These are phyloP conservation scores for Ennomos quercinarius DNA, from an alignment of 2,888 invertebrate species.

Conservation along the genomic window DNA sequence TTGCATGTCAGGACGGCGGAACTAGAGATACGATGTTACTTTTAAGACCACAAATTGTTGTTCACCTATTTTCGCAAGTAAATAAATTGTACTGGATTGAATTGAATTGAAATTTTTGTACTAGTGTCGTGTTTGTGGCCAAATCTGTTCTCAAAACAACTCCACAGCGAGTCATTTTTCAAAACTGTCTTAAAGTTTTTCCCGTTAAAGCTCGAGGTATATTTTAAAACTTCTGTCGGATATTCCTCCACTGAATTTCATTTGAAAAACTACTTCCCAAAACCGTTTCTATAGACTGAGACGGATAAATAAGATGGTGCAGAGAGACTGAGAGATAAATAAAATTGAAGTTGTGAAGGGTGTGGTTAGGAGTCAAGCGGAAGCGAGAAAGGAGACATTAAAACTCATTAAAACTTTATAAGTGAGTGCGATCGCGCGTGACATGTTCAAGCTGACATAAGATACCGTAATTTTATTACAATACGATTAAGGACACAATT, in stretches of 20 bases:
- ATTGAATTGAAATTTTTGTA: too few species aligned
- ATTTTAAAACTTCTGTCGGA: slow-evolving; percentile 18
- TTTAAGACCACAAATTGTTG: too few species aligned
- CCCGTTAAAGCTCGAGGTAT: slow-evolving; percentile 13
- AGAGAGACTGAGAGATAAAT: slow-evolving; percentile 29
- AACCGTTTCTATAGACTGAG: slow-evolving; percentile 33
- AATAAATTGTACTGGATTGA: too few species aligned
- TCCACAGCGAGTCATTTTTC: background rate
- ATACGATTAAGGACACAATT: too few species aligned
- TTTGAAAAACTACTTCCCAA: slow-evolving; percentile 35
- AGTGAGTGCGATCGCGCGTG: too few species aligned
- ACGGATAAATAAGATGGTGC: slow-evolving; percentile 43
- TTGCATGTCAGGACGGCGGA: too few species aligned
- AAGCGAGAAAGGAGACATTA: background rate
- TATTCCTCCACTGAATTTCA: slow-evolving; percentile 22
- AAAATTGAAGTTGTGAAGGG: slow-evolving; percentile 37
- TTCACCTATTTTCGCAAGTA: too few species aligned
- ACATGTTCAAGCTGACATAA: too few species aligned
- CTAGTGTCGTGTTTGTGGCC: too few species aligned
- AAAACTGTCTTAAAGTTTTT: slow-evolving; percentile 8
- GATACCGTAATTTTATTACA: too few species aligned
- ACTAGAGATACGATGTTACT: too few species aligned
- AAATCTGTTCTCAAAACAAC: too few species aligned
- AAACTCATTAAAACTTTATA: background rate
- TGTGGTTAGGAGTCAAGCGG: slow-evolving; percentile 10